Conservation (phyloP, 2,888 invertebrate genomes). For the Pharmacophagus antenor region DNA sequence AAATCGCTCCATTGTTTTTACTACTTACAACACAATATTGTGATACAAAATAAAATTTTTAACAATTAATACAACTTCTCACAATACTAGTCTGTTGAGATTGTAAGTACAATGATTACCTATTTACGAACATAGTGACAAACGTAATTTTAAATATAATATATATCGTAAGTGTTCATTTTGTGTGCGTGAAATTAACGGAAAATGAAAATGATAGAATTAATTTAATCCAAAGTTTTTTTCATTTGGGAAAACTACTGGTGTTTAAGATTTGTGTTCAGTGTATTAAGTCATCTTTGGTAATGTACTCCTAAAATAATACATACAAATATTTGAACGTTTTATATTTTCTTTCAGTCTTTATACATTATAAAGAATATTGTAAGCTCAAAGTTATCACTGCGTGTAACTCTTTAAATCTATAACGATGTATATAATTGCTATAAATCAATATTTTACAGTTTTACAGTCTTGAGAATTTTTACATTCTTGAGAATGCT, state of each 20-base stretch:
- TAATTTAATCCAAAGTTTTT: too few relatives aligned
- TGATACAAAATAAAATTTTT: slow-evolving; percentile 1
- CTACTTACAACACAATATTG: neutral
- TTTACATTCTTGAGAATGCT: too few relatives aligned
- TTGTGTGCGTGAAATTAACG: too few relatives aligned
- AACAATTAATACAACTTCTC: slow-evolving; percentile 3
- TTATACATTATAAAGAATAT: neutral
- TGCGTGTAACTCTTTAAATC: neutral
- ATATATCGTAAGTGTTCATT: too few relatives aligned
- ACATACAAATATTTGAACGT: neutral
- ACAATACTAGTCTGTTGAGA: slow-evolving; percentile 26
- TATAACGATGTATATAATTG: neutral
- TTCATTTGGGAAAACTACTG: too few relatives aligned
- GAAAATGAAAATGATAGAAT: too few relatives aligned
- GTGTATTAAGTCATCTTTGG: too few relatives aligned
- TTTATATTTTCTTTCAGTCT: neutral
- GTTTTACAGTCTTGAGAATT: neutral
- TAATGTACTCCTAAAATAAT: too few relatives aligned
- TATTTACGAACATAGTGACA: neutral
- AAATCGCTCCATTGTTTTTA: neutral
- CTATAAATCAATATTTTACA: neutral
- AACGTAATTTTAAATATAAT: too few relatives aligned
- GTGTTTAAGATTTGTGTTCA: too few relatives aligned
- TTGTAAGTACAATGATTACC: slow-evolving; percentile 16
- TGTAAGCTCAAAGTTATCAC: neutral